Evolutionary conservation across 1,140 invertebrate genomes (phyloP).

Genomic region (Metaphire vulgaris): DNA sequence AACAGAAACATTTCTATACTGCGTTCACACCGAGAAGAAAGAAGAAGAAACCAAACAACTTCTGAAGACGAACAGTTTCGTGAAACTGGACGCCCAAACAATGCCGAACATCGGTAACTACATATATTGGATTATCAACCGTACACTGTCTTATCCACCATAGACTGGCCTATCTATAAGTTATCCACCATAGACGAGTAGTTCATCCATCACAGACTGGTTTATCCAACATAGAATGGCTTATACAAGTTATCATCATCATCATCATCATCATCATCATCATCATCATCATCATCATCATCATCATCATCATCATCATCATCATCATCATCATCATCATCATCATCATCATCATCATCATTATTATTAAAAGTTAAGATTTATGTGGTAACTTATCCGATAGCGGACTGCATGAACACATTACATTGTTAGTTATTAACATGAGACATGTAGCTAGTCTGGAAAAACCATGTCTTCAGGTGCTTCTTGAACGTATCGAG

Average conservation of each 20-base stretch:
- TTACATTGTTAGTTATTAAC: too few relatives aligned
- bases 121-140: not conserved
- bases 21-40: not conserved
- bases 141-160: not conserved
- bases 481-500: too few relatives aligned
- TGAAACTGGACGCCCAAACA: not conserved
- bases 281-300: conserved; percentile 17
- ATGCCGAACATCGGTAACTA: not conserved
- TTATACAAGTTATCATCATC: conserved; percentile 1
- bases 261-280: conserved; percentile 17
- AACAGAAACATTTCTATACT: conserved; percentile 1
- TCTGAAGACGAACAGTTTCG: not conserved
- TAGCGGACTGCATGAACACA: too few relatives aligned
- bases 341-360: conserved; percentile 1
- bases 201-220: too few relatives aligned
- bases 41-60: not conserved
- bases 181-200: too few relatives aligned
- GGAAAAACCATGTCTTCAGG: too few relatives aligned
- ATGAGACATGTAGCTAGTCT: too few relatives aligned
- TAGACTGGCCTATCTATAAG: not conserved
- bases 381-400: too few relatives aligned
- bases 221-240: too few relatives aligned
- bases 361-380: too few relatives aligned
- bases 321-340: conserved; percentile 18
- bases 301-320: conserved; percentile 20